phyloP scores from a whole-genome alignment of 2,888 invertebrate genomes.

The Epinotia bilunana region DNA sequence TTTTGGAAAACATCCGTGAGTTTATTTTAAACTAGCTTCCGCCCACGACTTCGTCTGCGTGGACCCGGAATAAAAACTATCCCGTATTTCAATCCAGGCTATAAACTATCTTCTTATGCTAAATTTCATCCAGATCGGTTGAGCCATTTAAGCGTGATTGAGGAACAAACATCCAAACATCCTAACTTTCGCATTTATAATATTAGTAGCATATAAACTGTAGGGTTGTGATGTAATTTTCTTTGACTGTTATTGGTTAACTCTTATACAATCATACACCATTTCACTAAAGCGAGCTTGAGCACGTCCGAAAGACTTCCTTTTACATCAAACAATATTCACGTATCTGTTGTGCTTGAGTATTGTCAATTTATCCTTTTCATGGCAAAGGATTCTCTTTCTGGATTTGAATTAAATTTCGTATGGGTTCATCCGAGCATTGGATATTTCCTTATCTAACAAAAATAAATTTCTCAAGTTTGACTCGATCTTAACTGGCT shows the following conservation, averaged over 20 bases:
- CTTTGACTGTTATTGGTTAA: not conserved
- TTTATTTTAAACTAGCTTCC: too few relatives aligned
- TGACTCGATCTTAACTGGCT: too few relatives aligned
- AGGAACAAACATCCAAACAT: too few relatives aligned
- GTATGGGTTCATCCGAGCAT: not conserved
- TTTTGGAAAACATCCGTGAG: too few relatives aligned
- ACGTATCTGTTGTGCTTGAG: not conserved
- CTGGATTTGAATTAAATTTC: not conserved
- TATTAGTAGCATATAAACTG: too few relatives aligned
- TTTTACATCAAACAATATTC: slow-evolving; percentile 18
- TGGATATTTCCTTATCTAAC: not conserved
- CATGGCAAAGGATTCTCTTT: not conserved
- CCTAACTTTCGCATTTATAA: too few relatives aligned
- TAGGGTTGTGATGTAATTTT: not conserved
- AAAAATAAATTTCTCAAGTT: not conserved
- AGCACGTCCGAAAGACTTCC: not conserved
- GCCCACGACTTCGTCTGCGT: too few relatives aligned
- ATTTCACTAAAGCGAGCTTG: not conserved
- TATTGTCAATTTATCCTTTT: slow-evolving; percentile 22
- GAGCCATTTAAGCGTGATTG: too few relatives aligned
- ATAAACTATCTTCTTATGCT: too few relatives aligned
- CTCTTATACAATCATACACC: not conserved
- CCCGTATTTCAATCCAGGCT: too few relatives aligned
- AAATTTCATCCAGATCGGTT: too few relatives aligned
- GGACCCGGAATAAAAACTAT: too few relatives aligned